phyloP scores from a whole-genome alignment of 2,113 vertebrate species.

The Vulpes lagopus region DNA sequence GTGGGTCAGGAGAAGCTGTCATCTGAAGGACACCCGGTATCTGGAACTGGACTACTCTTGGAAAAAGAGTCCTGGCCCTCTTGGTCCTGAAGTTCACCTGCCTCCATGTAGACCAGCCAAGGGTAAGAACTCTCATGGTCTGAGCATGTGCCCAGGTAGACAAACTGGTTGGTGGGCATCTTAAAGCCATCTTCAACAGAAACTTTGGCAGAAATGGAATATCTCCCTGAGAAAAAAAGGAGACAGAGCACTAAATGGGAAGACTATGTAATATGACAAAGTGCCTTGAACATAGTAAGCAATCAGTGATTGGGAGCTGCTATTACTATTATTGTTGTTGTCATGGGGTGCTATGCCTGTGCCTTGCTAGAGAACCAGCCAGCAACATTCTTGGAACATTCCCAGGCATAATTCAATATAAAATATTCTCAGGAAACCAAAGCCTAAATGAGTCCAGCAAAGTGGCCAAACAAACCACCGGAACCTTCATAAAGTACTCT shows the following conservation, averaged over 20 bases:
- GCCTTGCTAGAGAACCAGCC: neutral
- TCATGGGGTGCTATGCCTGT: neutral
- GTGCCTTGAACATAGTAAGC: neutral
- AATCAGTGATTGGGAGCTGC: neutral
- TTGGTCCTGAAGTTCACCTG: neutral
- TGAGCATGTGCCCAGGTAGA: neutral
- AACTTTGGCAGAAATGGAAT: neutral
- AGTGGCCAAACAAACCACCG: neutral
- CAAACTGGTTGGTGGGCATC: neutral
- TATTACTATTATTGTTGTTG: neutral
- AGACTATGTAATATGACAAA: neutral
- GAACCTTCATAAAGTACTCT: too few species aligned
- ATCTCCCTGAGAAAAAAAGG: neutral
- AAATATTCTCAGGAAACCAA: neutral
- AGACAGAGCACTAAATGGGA: neutral
- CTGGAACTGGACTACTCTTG: neutral
- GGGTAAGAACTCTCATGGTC: accelerated
- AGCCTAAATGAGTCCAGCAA: neutral
- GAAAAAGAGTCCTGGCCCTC: neutral
- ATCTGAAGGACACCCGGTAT: neutral
- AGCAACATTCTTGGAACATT: neutral
- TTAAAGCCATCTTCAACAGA: neutral
- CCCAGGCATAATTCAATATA: neutral
- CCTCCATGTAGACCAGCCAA: neutral
- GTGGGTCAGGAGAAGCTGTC: neutral